Conservation (phyloP, 2,113 vertebrate species). For the zebrafish (Danio rerio) region DNA sequence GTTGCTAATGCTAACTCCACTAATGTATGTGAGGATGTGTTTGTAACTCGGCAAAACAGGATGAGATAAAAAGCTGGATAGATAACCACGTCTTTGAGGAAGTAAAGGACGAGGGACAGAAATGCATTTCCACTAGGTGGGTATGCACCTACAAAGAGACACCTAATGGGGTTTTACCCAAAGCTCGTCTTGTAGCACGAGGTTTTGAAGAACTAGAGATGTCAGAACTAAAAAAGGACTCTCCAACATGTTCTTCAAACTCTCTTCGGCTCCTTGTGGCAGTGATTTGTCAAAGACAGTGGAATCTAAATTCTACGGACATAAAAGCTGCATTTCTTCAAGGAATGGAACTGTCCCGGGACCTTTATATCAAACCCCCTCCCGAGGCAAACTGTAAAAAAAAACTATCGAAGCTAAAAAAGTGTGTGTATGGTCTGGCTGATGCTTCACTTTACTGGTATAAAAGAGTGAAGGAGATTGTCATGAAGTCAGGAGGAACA, state of each 20-base stretch:
- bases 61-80: too few relatives aligned
- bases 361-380: too few relatives aligned
- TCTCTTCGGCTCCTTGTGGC: background rate
- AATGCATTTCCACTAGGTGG: too few relatives aligned
- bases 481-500: background rate
- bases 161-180: background rate
- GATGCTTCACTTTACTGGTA: background rate
- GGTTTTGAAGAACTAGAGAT: background rate
- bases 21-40: too few relatives aligned
- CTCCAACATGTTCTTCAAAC: background rate
- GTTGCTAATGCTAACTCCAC: too few relatives aligned
- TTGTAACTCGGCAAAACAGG: too few relatives aligned
- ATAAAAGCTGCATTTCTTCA: constrained; percentile 11
- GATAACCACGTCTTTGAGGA: too few relatives aligned
- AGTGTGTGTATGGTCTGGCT: background rate
- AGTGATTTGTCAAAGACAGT: background rate
- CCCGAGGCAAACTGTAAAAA: background rate
- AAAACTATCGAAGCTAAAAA: constrained; percentile 7
- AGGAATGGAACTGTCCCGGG: too few relatives aligned
- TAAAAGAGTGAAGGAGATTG: background rate
- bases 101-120: too few relatives aligned
- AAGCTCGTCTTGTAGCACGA: background rate
- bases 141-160: too few relatives aligned
- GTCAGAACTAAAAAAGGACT: background rate
- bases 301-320: background rate